Conservation (phyloP, 2,888 invertebrate species). For the Platycheirus albimanus region DNA sequence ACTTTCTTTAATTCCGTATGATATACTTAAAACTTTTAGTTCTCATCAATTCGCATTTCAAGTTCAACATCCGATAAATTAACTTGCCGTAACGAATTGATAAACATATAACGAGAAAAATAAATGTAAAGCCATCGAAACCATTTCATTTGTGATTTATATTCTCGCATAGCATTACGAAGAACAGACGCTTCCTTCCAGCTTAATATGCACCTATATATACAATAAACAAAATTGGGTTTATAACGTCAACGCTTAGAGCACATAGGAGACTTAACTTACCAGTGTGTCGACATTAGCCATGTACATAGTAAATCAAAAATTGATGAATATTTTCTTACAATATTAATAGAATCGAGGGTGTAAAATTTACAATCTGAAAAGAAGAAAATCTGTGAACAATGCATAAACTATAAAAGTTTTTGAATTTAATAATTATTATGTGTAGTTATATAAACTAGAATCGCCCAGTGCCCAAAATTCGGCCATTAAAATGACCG, state of each 20-base stretch:
- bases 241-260: not conserved
- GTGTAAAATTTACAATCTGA: constrained; percentile 92
- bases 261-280: constrained; percentile 77
- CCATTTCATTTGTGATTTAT: constrained; percentile 97
- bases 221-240: not conserved
- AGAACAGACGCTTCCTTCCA: constrained; percentile 85
- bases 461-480: too few species aligned
- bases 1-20: too few species aligned
- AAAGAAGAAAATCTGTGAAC: constrained; percentile 80
- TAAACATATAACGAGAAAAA: constrained; percentile 94
- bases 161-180: constrained; percentile 91
- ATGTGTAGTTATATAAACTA: too few species aligned
- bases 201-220: constrained; percentile 86
- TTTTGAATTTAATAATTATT: too few species aligned
- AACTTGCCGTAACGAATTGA: constrained; percentile 92
- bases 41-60: constrained; percentile 87
- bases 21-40: constrained; percentile 69
- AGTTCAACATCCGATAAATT: constrained; percentile 90
- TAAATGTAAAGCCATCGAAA: constrained; percentile 94
- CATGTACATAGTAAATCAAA: constrained; percentile 93
- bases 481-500: too few species aligned
- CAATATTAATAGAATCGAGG: constrained; percentile 91
- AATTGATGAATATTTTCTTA: constrained; percentile 93
- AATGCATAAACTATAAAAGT: too few species aligned
- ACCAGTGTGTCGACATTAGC: constrained; percentile 90